A percentile compares a stretch with the other conserved stretches of the same genome.
phyloP scores from a whole-genome alignment of 2,113 vertebrate species.

The Elaphurus davidianus region DNA sequence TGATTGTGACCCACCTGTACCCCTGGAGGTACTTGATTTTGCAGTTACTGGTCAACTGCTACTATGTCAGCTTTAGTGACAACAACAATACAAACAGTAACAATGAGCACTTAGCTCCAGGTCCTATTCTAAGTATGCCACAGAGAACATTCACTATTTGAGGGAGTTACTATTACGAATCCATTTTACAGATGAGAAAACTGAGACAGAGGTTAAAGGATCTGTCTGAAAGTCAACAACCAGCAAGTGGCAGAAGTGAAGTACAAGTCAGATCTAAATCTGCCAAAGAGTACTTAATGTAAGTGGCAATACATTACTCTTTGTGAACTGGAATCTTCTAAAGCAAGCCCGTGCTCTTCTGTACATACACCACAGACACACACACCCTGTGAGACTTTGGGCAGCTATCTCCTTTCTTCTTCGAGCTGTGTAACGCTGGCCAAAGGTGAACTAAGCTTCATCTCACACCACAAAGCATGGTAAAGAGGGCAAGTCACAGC shows the following conservation, averaged over 20 bases:
- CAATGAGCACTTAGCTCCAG: background rate
- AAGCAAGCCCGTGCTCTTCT: background rate
- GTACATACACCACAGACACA: rapidly evolving
- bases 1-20: background rate
- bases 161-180: background rate
- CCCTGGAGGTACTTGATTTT: background rate
- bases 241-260: background rate
- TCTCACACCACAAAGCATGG: background rate
- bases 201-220: background rate
- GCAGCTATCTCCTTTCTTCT: background rate
- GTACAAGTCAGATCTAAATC: background rate
- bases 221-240: background rate
- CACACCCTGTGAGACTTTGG: background rate
- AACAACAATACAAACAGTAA: background rate
- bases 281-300: background rate
- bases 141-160: background rate
- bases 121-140: background rate
- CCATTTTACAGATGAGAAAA: background rate
- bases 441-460: background rate
- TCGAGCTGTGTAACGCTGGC: background rate
- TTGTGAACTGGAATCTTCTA: background rate
- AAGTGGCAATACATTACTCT: background rate
- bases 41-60: background rate
- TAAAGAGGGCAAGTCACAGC: background rate
- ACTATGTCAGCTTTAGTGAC: background rate